Evolutionary conservation across 2,113 vertebrate genomes (phyloP).

Genomic region (Toxotes jaculatrix): DNA sequence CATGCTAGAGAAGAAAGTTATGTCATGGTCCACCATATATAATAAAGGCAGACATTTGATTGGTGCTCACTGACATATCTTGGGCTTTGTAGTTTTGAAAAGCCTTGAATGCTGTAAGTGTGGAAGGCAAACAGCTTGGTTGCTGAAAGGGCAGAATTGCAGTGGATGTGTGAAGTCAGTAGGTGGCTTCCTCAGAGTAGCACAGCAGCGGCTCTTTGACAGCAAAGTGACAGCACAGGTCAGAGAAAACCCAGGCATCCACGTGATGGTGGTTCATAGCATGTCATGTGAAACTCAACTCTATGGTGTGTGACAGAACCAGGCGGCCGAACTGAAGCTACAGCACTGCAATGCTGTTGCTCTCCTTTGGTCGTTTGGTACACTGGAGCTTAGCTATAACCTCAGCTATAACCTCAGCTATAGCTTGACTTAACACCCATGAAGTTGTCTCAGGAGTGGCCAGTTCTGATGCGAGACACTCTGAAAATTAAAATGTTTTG

Average conservation of each 20-base stretch:
- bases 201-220: constrained; percentile 37
- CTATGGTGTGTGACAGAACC: constrained; percentile 31
- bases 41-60: constrained; percentile 12
- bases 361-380: not conserved
- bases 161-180: constrained; percentile 40
- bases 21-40: not conserved
- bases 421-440: constrained; percentile 8
- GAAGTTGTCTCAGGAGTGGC: not conserved
- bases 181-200: constrained; percentile 44
- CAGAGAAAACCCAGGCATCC: constrained; percentile 39
- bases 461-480: not conserved
- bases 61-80: constrained; percentile 13
- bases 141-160: constrained; percentile 29
- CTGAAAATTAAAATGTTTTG: not conserved
- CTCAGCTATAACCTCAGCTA: not conserved
- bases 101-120: not conserved
- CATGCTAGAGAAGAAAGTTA: constrained; percentile 21
- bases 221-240: constrained; percentile 57
- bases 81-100: not conserved
- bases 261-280: constrained; percentile 54
- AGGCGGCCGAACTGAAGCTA: constrained; percentile 8
- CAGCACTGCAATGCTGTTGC: not conserved
- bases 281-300: constrained; percentile 46
- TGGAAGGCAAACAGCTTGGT: not conserved
- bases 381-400: not conserved